Evolutionary conservation across 1,140 invertebrate species (phyloP).

Genomic region (Drosophila virilis): DNA sequence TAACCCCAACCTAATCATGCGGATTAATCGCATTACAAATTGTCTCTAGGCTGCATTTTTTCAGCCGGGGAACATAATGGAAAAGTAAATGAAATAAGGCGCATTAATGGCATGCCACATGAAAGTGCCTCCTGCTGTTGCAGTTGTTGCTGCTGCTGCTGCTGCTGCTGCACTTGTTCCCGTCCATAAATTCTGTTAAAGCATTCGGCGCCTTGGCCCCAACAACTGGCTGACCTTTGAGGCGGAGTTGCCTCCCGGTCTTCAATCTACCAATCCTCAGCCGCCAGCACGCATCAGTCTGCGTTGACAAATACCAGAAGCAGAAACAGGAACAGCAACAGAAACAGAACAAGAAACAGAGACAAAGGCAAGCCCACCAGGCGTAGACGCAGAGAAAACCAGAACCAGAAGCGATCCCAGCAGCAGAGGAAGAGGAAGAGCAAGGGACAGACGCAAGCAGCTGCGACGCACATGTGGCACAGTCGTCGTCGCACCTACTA

Average conservation of each 20-base stretch:
- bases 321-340: not conserved
- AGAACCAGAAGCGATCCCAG: conserved; percentile 2
- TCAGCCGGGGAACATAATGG: conserved; percentile 56
- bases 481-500: conserved; percentile 60
- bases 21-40: conserved; percentile 80
- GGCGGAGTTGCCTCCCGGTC: not conserved
- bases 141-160: conserved; percentile 4
- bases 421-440: not conserved
- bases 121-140: conserved; percentile 33
- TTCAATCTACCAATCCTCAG: not conserved
- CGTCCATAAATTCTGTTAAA: conserved; percentile 24
- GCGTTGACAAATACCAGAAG: conserved; percentile 47
- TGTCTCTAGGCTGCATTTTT: conserved; percentile 62
- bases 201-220: conserved; percentile 36
- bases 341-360: conserved; percentile 6
- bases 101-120: conserved; percentile 67
- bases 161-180: conserved; percentile 44
- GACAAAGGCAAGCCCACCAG: no score
- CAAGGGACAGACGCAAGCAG: conserved; percentile 28
- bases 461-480: conserved; percentile 59
- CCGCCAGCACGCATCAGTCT: conserved; percentile 6
- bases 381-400: not conserved
- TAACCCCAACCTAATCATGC: conserved; percentile 68
- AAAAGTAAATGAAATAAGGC: conserved; percentile 67
- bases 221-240: conserved; percentile 55